Evolutionary conservation across 2,113 vertebrate genomes (phyloP).

Genomic region (Pollimyrus isidori): DNA sequence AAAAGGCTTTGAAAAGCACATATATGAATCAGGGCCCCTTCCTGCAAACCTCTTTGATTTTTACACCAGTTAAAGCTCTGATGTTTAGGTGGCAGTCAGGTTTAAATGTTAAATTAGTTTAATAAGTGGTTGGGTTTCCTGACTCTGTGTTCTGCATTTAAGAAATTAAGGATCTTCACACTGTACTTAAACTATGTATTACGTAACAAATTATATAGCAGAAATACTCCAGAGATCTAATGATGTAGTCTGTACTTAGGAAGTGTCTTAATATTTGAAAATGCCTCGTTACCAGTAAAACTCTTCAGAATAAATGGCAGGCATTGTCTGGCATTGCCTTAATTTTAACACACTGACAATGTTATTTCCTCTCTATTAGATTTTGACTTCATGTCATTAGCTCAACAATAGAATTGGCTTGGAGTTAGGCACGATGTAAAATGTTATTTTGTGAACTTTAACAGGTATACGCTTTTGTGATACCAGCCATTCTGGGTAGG

Average conservation of each 20-base stretch:
- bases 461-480: background rate
- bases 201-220: background rate
- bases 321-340: background rate
- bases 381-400: background rate
- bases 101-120: constrained; percentile 1
- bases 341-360: background rate
- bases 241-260: background rate
- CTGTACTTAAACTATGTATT: background rate
- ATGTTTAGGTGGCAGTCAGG: background rate
- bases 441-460: background rate
- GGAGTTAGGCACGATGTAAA: background rate
- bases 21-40: background rate
- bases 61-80: background rate
- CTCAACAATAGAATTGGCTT: background rate
- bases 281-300: background rate
- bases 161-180: background rate
- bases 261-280: background rate
- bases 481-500: background rate
- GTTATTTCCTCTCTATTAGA: background rate
- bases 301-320: background rate
- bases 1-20: background rate
- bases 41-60: background rate
- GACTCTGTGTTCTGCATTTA: background rate
- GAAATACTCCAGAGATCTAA: background rate
- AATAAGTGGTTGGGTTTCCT: background rate